These are phyloP conservation scores for Thunnus albacares DNA, from an alignment of 2,797 vertebrate species.

Conservation along the genomic window DNA sequence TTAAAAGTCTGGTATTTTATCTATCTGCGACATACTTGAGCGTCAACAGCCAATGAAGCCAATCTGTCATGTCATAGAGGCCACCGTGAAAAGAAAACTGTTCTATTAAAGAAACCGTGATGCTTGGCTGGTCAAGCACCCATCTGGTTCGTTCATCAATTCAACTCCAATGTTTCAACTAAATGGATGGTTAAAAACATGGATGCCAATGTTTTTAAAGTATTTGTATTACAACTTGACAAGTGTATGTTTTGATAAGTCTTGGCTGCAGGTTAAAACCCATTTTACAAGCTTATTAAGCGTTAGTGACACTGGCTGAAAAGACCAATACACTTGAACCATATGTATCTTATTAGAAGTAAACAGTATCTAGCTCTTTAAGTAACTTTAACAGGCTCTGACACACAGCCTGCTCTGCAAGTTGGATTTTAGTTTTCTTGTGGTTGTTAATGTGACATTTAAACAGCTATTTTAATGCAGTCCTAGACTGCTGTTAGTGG, in stretches of 20 bases:
- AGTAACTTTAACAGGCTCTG: neutral
- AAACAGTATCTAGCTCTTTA: neutral
- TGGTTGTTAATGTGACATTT: neutral
- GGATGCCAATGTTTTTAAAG: slow-evolving; percentile 1
- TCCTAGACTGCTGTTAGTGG: neutral
- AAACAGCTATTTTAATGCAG: neutral
- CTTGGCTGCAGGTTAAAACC: neutral
- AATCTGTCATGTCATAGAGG: slow-evolving; percentile 20
- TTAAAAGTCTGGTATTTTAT: neutral
- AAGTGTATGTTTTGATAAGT: neutral
- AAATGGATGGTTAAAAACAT: neutral
- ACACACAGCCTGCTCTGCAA: neutral
- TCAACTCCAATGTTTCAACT: neutral
- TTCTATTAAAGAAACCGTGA: slow-evolving; percentile 20
- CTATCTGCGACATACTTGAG: neutral
- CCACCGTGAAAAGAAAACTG: slow-evolving; percentile 15
- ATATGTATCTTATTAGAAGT: neutral
- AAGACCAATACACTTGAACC: neutral
- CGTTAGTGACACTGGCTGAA: neutral
- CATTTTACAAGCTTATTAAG: neutral
- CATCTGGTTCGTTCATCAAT: slow-evolving; percentile 17
- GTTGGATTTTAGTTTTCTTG: neutral
- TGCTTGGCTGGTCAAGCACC: slow-evolving; percentile 38
- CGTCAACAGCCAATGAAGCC: slow-evolving; percentile 5
- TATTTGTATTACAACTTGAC: slow-evolving; percentile 27